These are phyloP conservation scores for Dipodomys spectabilis DNA, from an alignment of 2,113 vertebrate species.

Conservation along the genomic window DNA sequence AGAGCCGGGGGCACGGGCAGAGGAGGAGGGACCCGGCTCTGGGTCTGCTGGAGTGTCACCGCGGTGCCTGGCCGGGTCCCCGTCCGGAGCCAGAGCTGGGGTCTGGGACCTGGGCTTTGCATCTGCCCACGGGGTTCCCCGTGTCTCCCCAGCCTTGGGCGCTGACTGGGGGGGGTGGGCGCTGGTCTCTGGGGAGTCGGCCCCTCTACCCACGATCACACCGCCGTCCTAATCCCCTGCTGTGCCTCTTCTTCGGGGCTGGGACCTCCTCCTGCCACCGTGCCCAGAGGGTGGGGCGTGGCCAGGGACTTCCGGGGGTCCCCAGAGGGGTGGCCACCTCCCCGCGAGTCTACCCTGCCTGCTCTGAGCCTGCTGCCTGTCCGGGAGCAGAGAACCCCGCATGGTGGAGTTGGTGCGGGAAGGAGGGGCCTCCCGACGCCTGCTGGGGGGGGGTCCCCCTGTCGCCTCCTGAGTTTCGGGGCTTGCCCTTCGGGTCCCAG, in stretches of 20 bases:
- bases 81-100: accelerated
- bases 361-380: background rate
- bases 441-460: background rate
- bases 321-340: too few relatives aligned
- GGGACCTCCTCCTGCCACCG: background rate
- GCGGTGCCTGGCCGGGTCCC: accelerated
- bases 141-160: background rate
- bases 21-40: background rate
- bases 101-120: background rate
- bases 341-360: background rate
- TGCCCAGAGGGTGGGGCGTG: accelerated
- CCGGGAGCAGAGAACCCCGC: background rate
- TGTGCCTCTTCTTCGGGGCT: too few relatives aligned
- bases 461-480: accelerated
- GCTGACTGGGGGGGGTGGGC: background rate
- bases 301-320: background rate
- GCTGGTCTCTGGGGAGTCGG: too few relatives aligned
- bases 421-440: background rate
- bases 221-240: background rate
- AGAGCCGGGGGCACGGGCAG: accelerated
- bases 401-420: too few relatives aligned
- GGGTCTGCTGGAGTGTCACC: accelerated
- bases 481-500: background rate
- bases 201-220: background rate
- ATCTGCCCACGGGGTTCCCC: accelerated